Conservation (phyloP, 2,888 invertebrate genomes). For the Limenitis camilla region DNA sequence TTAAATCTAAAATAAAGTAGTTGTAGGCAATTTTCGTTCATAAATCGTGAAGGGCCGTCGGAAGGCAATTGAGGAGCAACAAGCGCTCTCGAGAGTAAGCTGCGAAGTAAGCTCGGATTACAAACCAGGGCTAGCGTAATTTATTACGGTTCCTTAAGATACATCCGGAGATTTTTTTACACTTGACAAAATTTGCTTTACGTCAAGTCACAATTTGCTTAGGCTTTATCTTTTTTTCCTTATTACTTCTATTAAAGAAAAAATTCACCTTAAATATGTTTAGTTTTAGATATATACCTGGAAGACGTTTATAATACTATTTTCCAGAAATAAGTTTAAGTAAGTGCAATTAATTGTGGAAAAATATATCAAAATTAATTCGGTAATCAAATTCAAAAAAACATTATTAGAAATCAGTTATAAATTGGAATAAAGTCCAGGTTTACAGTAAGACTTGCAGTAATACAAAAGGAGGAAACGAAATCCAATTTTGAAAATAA, state of each 20-base stretch:
- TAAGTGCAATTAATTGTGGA: too few species aligned
- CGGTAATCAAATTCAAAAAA: too few species aligned
- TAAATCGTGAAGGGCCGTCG: conserved; percentile 10
- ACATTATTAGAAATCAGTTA: too few species aligned
- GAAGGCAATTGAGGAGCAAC: conserved; percentile 15
- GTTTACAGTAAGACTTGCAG: too few species aligned
- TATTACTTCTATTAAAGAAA: not conserved
- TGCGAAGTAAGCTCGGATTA: conserved; percentile 16
- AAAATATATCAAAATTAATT: too few species aligned
- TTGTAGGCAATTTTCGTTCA: conserved; percentile 10
- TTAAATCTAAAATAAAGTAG: not conserved
- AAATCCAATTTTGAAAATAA: too few species aligned
- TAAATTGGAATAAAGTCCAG: too few species aligned
- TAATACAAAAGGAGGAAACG: too few species aligned
- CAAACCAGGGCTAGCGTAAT: conserved; percentile 5
- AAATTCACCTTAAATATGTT: too few species aligned
- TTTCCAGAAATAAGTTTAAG: too few species aligned
- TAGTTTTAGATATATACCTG: too few species aligned
- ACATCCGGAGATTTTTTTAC: conserved; percentile 3
- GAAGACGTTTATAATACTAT: too few species aligned
- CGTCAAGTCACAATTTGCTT: not conserved
- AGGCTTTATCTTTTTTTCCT: not conserved
- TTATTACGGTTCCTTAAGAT: conserved; percentile 5
- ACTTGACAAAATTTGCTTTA: conserved; percentile 2
- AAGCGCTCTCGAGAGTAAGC: conserved; percentile 13